Base-by-base conservation (phyloP, 2,888 invertebrate species). In the Epinotia nisella region DNA sequence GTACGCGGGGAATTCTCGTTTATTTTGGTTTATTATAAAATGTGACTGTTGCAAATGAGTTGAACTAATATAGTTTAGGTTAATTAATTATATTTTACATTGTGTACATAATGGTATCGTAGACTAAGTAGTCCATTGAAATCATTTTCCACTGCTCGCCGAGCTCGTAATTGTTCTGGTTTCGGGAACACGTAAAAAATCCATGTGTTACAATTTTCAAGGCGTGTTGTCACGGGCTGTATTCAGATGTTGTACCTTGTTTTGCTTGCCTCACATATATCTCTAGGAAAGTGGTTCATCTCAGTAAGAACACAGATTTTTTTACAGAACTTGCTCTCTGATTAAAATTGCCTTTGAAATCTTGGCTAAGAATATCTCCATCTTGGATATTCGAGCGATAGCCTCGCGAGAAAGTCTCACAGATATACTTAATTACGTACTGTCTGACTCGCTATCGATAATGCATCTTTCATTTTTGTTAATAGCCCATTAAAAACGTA, bases 31-130 rank as follows among this genome's bases (percentile, higher is more conserved):
- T 75, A 77, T 84, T 84, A 84, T 86, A 84, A 86, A 64, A 87
- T 85, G 85, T 90, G 86, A 86, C 90, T 87, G 85, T 87, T 86
- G 82, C 83, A 87, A 86, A 88, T 90, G 84, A 85, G 83, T 88
- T 87, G 80, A 77, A 81, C 75, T 77, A 74, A 71, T 45, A 82
- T 86, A 82, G 82, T 87, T 88, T 90, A 90, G 90, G 90, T 83
- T 79, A 87, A 87, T 88, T 85, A 35, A 83, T 83, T 85, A 85
- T 82, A 83, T 83, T 71, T 85, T 88, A 84, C 85, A 85, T 85
- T 84, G 74, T 91, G 90, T 91, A 90, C 84, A 90, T 90, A 89
- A 81, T 83, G 82, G 85, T 78, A 77, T 76, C 79, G 80, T 86
- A 86, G 83, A 79, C 74, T 90, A 90, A 89, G 90, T 90, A 89